Percentiles rank a stretch among this genome's conserved stretches.
phyloP scores from a whole-genome alignment of 2,888 invertebrate genomes.

The Frankliniella intonsa region DNA sequence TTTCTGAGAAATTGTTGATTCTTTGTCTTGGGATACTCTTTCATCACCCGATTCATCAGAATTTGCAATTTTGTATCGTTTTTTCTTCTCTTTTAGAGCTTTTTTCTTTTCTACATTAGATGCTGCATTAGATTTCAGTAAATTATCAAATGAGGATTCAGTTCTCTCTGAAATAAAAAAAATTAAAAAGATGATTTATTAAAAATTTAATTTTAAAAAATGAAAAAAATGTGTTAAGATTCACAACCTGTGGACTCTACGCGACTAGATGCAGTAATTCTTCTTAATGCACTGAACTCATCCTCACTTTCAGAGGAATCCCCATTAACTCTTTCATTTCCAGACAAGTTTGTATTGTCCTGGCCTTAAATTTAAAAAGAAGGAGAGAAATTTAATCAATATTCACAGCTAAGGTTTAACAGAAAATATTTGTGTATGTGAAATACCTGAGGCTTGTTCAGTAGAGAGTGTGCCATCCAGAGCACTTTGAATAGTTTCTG shows the following conservation, averaged over 20 bases:
- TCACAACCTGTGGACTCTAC: background rate
- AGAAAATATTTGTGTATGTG: background rate
- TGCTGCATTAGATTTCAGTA: background rate
- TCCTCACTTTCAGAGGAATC: constrained; percentile 29
- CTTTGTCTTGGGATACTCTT: background rate
- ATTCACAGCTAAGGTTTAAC: background rate
- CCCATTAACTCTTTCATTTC: background rate
- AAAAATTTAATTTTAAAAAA: no score
- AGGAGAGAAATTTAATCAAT: no score
- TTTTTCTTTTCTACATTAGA: background rate
- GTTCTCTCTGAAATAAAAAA: background rate
- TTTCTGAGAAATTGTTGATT: background rate
- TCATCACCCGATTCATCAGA: constrained; percentile 27
- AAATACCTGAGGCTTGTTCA: background rate
- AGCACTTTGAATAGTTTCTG: constrained; percentile 36
- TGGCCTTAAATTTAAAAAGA: no score
- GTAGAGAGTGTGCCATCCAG: constrained; percentile 16
- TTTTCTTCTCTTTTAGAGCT: background rate
- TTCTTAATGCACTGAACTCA: constrained; percentile 25
- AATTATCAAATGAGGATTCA: background rate
- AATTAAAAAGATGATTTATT: background rate
- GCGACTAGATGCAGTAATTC: background rate
- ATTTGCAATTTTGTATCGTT: background rate
- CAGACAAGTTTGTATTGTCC: background rate
- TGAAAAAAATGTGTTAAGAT: background rate